phyloP scores from a whole-genome alignment of 2,888 invertebrate species.

The Cosmia pyralina region DNA sequence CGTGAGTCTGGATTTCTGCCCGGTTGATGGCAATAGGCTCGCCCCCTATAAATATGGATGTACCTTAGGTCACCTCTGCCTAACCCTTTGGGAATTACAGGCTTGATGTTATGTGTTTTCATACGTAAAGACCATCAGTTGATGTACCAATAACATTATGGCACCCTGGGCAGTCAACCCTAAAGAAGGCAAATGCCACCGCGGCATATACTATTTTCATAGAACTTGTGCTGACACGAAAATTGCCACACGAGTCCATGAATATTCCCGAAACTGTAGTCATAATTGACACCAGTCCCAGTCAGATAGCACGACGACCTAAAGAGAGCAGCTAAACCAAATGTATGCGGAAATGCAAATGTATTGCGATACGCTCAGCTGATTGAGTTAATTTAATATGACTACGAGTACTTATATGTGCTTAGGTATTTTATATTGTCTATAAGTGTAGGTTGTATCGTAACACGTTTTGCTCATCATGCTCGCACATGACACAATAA shows the following conservation, averaged over 20 bases:
- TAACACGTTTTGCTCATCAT: constrained; percentile 47
- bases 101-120: background rate
- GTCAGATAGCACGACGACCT: constrained; percentile 22
- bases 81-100: background rate
- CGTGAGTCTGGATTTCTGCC: background rate
- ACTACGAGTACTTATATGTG: constrained; percentile 5
- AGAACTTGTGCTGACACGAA: background rate
- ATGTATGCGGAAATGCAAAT: constrained; percentile 47
- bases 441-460: constrained; percentile 37
- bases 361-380: constrained; percentile 43
- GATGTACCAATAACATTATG: background rate
- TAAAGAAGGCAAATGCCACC: background rate
- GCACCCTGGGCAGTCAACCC: background rate
- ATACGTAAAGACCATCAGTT: background rate
- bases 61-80: background rate
- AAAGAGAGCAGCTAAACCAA: background rate
- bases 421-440: constrained; percentile 12
- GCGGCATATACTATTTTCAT: background rate
- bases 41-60: background rate
- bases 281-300: background rate
- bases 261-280: background rate
- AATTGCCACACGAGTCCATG: background rate
- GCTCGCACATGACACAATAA: constrained; percentile 22
- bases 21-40: background rate
- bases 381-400: constrained; percentile 41